Percentiles rank a stretch among this genome's conserved stretches.
phyloP scores from a whole-genome alignment of 1,140 invertebrate species.

The Cyclargus thomasi region DNA sequence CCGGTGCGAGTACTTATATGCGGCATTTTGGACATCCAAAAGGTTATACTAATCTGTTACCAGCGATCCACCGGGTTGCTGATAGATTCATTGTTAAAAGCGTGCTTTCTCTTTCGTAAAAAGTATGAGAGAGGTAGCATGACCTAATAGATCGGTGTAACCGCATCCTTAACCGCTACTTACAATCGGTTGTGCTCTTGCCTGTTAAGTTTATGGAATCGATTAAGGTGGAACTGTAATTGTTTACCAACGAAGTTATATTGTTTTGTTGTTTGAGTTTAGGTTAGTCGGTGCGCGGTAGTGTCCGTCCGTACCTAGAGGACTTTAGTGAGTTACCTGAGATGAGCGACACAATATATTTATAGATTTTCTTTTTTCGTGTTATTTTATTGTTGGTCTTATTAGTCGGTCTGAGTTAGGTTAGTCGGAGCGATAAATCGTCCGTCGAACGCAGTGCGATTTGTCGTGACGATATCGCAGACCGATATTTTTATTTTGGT shows the following conservation, averaged over 20 bases:
- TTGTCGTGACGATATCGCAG: slow-evolving; percentile 4
- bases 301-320: slow-evolving; percentile 44
- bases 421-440: slow-evolving; percentile 9
- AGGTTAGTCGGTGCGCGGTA: slow-evolving; percentile 48
- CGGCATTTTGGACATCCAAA: slow-evolving; percentile 48
- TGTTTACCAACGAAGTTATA: slow-evolving; percentile 75
- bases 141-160: too few relatives aligned
- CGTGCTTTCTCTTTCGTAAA: too few relatives aligned
- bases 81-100: too few relatives aligned
- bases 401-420: slow-evolving; percentile 35
- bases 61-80: too few relatives aligned
- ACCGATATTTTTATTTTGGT: slow-evolving; percentile 36
- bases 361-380: slow-evolving; percentile 53
- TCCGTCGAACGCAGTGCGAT: neutral
- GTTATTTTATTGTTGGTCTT: slow-evolving; percentile 65
- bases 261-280: slow-evolving; percentile 62
- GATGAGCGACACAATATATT: slow-evolving; percentile 65
- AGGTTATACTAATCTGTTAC: too few relatives aligned
- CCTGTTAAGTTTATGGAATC: slow-evolving; percentile 74
- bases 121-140: too few relatives aligned
- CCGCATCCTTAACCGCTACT: slow-evolving; percentile 62
- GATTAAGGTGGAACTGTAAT: slow-evolving; percentile 70
- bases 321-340: slow-evolving; percentile 71
- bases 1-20: slow-evolving; percentile 9
- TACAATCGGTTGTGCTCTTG: slow-evolving; percentile 77